These are phyloP conservation scores for Matsumurasca onukii DNA, from an alignment of 1,140 invertebrate species.

Conservation along the genomic window DNA sequence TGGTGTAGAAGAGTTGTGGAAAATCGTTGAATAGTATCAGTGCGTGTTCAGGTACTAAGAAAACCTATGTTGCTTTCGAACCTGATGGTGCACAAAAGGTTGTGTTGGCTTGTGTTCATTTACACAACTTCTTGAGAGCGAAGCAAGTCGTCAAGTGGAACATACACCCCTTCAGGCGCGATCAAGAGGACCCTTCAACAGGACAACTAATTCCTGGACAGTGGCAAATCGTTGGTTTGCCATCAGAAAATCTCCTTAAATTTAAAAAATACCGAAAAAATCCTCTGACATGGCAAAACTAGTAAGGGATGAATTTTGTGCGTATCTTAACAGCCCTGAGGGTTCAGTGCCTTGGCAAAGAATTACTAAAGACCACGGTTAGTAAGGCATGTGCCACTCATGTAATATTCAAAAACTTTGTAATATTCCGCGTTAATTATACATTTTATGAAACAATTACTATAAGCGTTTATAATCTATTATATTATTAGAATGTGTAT, in stretches of 20 bases:
- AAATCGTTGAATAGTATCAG: constrained; percentile 33
- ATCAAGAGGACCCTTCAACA: constrained; percentile 34
- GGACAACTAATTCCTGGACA: constrained; percentile 32
- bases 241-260: constrained; percentile 28
- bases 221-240: constrained; percentile 27
- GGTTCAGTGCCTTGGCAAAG: constrained; percentile 32
- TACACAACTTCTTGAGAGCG: constrained; percentile 47
- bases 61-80: constrained; percentile 31
- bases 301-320: constrained; percentile 29
- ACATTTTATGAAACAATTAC: too few species aligned
- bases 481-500: not conserved
- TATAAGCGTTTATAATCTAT: not conserved
- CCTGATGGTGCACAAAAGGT: constrained; percentile 28
- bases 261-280: constrained; percentile 31
- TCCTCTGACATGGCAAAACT: constrained; percentile 26
- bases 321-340: constrained; percentile 25
- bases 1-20: constrained; percentile 29
- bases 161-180: constrained; percentile 36
- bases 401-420: too few species aligned
- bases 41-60: constrained; percentile 32
- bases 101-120: constrained; percentile 37
- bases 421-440: too few species aligned
- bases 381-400: constrained; percentile 11
- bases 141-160: constrained; percentile 38
- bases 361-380: constrained; percentile 23